Percentiles rank a stretch among this genome's conserved stretches.
phyloP scores from a whole-genome alignment of 37 sponge, comb jelly and placozoan genomes.

The Axinella damicornis region DNA sequence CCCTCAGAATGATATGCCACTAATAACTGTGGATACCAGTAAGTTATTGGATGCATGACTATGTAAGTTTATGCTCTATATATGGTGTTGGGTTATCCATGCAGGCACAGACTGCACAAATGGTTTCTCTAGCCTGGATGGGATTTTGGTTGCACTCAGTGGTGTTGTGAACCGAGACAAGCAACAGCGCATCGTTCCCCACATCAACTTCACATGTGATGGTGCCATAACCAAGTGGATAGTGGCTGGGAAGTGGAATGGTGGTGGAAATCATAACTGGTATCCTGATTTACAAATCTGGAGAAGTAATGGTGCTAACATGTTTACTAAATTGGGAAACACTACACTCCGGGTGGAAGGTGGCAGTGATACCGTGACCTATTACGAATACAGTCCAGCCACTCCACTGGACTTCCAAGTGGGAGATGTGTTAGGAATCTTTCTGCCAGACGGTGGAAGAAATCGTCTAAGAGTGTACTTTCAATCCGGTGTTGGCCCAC shows the following conservation, averaged over 20 bases:
- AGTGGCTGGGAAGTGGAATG: not conserved
- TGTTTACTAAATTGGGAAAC: no score
- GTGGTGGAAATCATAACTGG: not conserved
- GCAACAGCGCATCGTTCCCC: not conserved
- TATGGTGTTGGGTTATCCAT: no score
- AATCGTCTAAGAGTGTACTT: not conserved
- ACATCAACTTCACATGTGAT: not conserved
- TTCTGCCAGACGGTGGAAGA: not conserved
- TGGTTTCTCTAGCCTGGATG: no score
- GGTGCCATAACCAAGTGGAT: conserved; percentile 3
- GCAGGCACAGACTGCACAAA: no score
- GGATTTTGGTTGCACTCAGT: no score
- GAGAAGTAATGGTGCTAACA: not conserved
- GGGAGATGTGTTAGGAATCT: conserved; percentile 16
- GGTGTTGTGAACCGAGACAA: not conserved
- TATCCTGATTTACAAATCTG: conserved; percentile 5
- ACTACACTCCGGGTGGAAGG: no score
- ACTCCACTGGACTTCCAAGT: conserved; percentile 4
- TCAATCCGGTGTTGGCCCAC: not conserved
- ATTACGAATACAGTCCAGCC: not conserved
- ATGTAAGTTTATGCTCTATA: no score
- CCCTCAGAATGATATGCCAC: not conserved
- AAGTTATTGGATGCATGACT: no score
- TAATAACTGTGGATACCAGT: not conserved
- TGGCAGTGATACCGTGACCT: no score